Conservation (phyloP, 2,113 vertebrate genomes). For the Ochotona princeps region DNA sequence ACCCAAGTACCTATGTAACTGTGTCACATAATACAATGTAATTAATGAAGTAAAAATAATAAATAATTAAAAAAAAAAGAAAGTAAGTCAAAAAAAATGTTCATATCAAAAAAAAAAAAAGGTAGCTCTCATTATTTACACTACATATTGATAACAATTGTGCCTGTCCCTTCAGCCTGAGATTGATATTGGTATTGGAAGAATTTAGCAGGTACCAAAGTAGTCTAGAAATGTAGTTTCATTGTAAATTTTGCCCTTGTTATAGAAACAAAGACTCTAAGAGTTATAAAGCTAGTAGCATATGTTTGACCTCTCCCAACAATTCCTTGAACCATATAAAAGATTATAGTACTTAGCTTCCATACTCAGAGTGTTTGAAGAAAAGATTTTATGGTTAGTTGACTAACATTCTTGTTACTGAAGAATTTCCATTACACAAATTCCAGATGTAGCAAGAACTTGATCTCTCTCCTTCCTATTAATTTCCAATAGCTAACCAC, state of each 20-base stretch:
- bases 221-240: background rate
- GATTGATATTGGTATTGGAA: background rate
- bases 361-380: conserved; percentile 11
- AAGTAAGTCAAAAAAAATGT: too few relatives aligned
- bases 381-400: background rate
- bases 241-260: background rate
- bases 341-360: background rate
- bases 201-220: background rate
- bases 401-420: background rate
- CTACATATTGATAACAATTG: background rate
- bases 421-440: background rate
- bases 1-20: too few relatives aligned
- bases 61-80: too few relatives aligned
- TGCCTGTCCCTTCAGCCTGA: background rate
- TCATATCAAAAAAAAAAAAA: too few relatives aligned
- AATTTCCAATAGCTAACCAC: background rate
- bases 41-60: too few relatives aligned
- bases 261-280: background rate
- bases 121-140: background rate
- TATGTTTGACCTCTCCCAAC: background rate
- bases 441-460: background rate
- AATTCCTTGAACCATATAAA: background rate
- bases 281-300: background rate
- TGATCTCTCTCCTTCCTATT: background rate
- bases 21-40: too few relatives aligned